These are phyloP conservation scores for Xestia rhomboidea DNA, from an alignment of 2,888 invertebrate genomes.

Conservation along the genomic window DNA sequence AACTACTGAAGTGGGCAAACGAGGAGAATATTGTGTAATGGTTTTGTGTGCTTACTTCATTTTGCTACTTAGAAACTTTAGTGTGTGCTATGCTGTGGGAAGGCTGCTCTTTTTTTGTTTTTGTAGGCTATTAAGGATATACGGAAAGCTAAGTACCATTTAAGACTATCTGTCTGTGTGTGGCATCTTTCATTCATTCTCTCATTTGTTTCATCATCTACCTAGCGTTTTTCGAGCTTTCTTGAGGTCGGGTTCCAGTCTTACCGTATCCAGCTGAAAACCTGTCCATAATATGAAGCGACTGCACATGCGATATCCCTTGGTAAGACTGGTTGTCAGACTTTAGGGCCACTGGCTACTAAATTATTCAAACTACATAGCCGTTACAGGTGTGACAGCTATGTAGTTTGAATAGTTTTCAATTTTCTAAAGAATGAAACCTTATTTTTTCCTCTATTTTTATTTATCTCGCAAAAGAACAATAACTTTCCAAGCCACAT, in stretches of 20 bases:
- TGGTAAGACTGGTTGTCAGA: neutral
- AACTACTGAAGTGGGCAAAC: conserved; percentile 54
- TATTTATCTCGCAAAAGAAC: neutral
- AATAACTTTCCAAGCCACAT: conserved; percentile 2
- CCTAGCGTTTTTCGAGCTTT: neutral
- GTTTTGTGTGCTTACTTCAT: conserved; percentile 38
- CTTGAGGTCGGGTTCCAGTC: neutral
- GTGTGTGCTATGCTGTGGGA: neutral
- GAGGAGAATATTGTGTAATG: conserved; percentile 52
- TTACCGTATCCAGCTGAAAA: neutral
- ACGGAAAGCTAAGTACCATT: neutral
- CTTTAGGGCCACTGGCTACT: neutral
- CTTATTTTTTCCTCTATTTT: neutral
- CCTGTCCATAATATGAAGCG: neutral
- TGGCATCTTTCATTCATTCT: neutral
- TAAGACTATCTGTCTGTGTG: neutral
- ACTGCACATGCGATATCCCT: neutral
- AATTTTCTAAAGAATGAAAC: neutral
- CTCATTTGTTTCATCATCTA: neutral
- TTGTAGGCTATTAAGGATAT: neutral
- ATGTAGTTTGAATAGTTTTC: neutral
- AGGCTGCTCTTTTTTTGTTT: neutral
- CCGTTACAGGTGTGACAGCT: neutral
- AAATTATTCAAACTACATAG: too few species aligned
- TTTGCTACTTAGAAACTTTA: conserved; percentile 22